phyloP scores from a whole-genome alignment of 2,888 invertebrate species.

The Smittia aterrima region DNA sequence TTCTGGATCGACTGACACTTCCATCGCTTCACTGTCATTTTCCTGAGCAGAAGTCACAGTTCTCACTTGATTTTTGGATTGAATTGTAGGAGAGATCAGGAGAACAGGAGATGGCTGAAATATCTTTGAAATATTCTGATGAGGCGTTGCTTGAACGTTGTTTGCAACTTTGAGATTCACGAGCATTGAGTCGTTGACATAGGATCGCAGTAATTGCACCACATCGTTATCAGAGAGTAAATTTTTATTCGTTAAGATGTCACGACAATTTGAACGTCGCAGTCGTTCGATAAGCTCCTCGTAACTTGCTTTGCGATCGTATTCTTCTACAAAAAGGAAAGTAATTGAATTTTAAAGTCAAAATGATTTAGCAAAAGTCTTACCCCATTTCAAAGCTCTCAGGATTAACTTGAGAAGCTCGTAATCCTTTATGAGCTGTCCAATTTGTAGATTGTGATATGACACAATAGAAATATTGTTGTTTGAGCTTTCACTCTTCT shows the following conservation, averaged over 20 bases:
- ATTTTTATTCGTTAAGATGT: constrained; percentile 36
- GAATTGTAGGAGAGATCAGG: neutral
- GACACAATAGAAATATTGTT: constrained; percentile 30
- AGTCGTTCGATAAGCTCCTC: constrained; percentile 29
- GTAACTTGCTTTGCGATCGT: constrained; percentile 30
- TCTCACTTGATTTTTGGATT: neutral
- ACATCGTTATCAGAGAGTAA: constrained; percentile 36
- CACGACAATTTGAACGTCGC: constrained; percentile 26
- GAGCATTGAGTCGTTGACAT: constrained; percentile 22
- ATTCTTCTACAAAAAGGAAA: constrained; percentile 23
- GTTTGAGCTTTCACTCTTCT: neutral
- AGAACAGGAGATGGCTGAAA: neutral
- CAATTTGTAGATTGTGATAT: constrained; percentile 33
- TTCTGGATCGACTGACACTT: constrained; percentile 70
- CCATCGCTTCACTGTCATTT: constrained; percentile 56
- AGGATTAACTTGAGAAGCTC: constrained; percentile 29
- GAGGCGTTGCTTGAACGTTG: neutral
- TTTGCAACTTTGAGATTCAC: constrained; percentile 12
- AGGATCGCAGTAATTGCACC: constrained; percentile 23
- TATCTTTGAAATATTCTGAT: constrained; percentile 15
- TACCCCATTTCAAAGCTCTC: constrained; percentile 35
- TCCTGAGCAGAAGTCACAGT: constrained; percentile 43
- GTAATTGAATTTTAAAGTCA: neutral
- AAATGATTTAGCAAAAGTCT: neutral
- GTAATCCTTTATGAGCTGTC: constrained; percentile 34